A percentile compares a stretch with the other conserved stretches of the same genome.
Conservation (phyloP, 2,797 vertebrate species). For the Falco biarmicus region DNA sequence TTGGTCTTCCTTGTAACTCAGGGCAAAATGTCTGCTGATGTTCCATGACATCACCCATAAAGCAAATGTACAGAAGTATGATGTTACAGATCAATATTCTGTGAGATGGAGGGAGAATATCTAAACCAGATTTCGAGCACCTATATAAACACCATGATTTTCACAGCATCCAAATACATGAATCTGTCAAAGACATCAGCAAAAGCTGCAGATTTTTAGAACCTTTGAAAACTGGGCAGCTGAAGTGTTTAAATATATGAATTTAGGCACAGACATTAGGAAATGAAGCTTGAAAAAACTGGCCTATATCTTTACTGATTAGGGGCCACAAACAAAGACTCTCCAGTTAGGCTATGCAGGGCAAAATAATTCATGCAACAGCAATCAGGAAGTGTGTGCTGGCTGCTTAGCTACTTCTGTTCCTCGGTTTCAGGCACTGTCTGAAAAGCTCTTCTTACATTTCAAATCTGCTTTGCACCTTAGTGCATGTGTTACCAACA, state of each 20-base stretch:
- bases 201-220: background rate
- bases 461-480: background rate
- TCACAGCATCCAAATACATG: background rate
- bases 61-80: background rate
- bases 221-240: constrained; percentile 6
- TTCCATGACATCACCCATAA: background rate
- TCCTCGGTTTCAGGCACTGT: background rate
- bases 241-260: background rate
- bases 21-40: background rate
- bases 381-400: background rate
- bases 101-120: background rate
- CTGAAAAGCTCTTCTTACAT: background rate
- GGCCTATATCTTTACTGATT: background rate
- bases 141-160: background rate
- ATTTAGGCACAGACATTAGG: background rate
- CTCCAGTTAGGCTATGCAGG: background rate
- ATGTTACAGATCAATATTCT: background rate
- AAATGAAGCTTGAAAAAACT: background rate
- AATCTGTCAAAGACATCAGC: background rate
- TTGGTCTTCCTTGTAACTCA: background rate
- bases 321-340: background rate
- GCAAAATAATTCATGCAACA: background rate
- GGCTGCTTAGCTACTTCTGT: background rate
- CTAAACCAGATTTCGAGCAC: background rate
- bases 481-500: background rate